phyloP scores from a whole-genome alignment of 2,797 vertebrate genomes.

The Gobionotothen gibberifrons region DNA sequence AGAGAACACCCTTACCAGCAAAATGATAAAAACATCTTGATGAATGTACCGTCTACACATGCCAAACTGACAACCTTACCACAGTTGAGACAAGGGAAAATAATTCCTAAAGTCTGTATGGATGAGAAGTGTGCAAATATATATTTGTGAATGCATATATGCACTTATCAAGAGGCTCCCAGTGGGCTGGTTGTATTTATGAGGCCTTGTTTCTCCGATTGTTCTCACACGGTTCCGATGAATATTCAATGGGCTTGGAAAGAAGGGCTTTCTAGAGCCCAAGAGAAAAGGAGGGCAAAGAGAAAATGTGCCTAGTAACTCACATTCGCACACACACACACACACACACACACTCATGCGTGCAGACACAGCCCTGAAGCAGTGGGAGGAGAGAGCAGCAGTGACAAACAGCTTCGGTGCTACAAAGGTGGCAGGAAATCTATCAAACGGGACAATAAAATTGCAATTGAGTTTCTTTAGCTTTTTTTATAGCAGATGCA shows the following conservation, averaged over 20 bases:
- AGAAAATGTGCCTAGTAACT: conserved; percentile 66
- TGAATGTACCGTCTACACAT: not conserved
- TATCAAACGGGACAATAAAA: conserved; percentile 99
- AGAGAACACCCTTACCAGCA: not conserved
- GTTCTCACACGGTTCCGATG: conserved; percentile 71
- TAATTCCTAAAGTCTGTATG: conserved; percentile 22
- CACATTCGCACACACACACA: conserved; percentile 41
- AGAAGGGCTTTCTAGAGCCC: conserved; percentile 69
- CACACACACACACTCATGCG: conserved; percentile 35
- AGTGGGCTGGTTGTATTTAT: conserved; percentile 76
- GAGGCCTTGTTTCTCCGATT: conserved; percentile 80
- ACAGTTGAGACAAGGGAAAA: conserved; percentile 26
- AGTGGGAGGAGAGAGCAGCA: conserved; percentile 92
- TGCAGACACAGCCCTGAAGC: conserved; percentile 82
- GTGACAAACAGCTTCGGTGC: conserved; percentile 99
- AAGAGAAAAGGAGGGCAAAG: conserved; percentile 71
- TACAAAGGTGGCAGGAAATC: conserved; percentile 99
- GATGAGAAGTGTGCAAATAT: conserved; percentile 49
- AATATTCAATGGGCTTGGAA: conserved; percentile 81
- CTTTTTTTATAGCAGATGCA: conserved; percentile 98
- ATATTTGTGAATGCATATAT: conserved; percentile 62
- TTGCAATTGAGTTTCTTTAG: conserved; percentile 99
- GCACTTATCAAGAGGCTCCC: conserved; percentile 72
- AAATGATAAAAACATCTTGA: conserved; percentile 9
- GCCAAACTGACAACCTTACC: conserved; percentile 24